These are phyloP conservation scores for Hirtodrosophila cameraria DNA, from an alignment of 2,888 invertebrate genomes.

Conservation along the genomic window DNA sequence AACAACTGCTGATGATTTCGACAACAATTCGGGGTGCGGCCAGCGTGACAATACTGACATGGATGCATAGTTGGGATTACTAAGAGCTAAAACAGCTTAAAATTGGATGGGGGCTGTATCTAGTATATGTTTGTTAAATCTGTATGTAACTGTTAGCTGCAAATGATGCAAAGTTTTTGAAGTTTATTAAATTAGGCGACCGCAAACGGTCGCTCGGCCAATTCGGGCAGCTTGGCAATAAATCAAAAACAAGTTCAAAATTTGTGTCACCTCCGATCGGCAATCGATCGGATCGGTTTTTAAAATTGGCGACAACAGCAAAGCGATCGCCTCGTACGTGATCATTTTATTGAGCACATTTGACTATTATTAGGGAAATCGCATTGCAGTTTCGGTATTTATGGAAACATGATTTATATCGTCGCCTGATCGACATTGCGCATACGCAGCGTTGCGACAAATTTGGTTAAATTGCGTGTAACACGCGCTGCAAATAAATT, in stretches of 20 bases:
- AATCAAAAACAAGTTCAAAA: constrained; percentile 79
- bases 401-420: constrained; percentile 81
- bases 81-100: constrained; percentile 6
- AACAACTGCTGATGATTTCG: constrained; percentile 12
- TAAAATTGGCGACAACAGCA: constrained; percentile 52
- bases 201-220: constrained; percentile 23
- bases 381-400: constrained; percentile 61
- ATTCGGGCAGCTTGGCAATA: constrained; percentile 66
- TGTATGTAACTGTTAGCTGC: constrained; percentile 6
- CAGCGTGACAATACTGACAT: constrained; percentile 69
- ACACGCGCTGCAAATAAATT: constrained; percentile 35
- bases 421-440: constrained; percentile 57
- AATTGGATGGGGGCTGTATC: constrained; percentile 8
- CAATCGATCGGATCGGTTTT: constrained; percentile 33
- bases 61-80: constrained; percentile 51
- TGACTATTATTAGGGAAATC: constrained; percentile 83
- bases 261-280: constrained; percentile 73
- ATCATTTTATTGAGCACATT: constrained; percentile 80
- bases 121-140: neutral
- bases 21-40: constrained; percentile 58
- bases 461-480: constrained; percentile 65
- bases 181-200: constrained; percentile 70
- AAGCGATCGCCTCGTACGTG: constrained; percentile 68
- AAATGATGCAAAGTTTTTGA: constrained; percentile 61
- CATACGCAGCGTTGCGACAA: constrained; percentile 65